A percentile compares a stretch with the other conserved stretches of the same genome.
These are phyloP conservation scores for Smutsia gigantea DNA, from an alignment of 2,797 vertebrate species.

Conservation along the genomic window DNA sequence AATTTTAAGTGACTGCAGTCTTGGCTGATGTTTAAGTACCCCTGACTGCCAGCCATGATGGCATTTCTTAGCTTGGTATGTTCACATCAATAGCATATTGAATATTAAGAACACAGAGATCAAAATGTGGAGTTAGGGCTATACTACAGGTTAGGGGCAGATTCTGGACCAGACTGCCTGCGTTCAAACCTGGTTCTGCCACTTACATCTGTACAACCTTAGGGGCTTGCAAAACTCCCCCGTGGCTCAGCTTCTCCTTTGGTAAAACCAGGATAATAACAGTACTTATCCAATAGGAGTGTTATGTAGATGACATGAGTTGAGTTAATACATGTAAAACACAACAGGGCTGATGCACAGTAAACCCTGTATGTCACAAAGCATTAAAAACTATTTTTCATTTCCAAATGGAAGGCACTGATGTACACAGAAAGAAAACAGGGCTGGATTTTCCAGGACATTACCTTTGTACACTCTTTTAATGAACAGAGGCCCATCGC, in stretches of 20 bases:
- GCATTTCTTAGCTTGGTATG: background rate
- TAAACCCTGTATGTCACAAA: background rate
- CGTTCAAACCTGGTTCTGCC: background rate
- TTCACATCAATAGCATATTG: background rate
- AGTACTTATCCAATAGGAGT: background rate
- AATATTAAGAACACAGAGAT: background rate
- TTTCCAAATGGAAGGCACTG: background rate
- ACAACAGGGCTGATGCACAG: background rate
- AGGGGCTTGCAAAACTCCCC: no score
- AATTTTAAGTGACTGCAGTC: background rate
- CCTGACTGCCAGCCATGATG: background rate
- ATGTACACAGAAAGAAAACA: background rate
- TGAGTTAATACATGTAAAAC: background rate
- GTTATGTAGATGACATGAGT: background rate
- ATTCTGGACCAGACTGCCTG: background rate
- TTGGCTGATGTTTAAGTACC: background rate
- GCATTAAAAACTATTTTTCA: background rate
- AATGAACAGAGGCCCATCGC: slow-evolving; percentile 91
- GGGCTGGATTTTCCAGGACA: background rate
- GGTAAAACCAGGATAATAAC: background rate
- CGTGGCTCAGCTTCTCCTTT: background rate
- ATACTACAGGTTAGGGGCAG: background rate
- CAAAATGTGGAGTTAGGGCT: background rate
- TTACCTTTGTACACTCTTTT: slow-evolving; percentile 96
- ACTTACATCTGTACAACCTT: background rate